Base-by-base conservation (phyloP, 2,888 invertebrate species). In the Tenthredo distinguenda region DNA sequence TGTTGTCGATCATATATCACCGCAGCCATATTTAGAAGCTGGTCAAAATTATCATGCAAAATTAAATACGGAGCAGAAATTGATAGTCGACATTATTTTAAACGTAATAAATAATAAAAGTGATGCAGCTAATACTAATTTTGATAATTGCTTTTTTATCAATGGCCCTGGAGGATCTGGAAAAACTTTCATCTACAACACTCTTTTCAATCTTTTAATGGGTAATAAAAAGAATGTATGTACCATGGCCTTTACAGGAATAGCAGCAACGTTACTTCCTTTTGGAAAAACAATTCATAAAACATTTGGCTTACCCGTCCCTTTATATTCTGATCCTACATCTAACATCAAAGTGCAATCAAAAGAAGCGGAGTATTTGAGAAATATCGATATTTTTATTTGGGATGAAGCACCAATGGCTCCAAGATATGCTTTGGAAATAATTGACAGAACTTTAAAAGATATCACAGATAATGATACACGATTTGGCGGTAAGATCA, bases 281-380 rank as follows among this genome's bases (percentile, higher is more conserved):
- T 88, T 90, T 34, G 93, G 93, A 9, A 87, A 89, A 85, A 94
- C 93, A 15, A 90, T 90, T 10, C 93, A 93, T 86, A 90, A 89
- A 47, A 86, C 88, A 43, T 93, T 93, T 87, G 88, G 90, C 47
- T 81, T 92, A 71, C 91, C 91, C 55, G 86, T 91, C 50, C 85
- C 87, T 40, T 77, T 87, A 40, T 87, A 65, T 65, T 2, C 55
- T 21, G 86, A 88, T 87, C 87, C 87, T 7, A 84, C 87, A n/a
- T 87, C 86, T 7, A 87, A 82, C 55, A 86, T 89, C 18, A 88
- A 87, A 74, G 37, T 86, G 2, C 84, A 88, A 84, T 89, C 88
- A 9, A 87, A 86, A 84, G 84, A 87, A 85, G 87, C 82, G 62
- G 58, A 85, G 43, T 85, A 85, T 71, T 85, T 88, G 40, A 87